Conservation (phyloP, 2,113 vertebrate genomes). For the Sceloporus tristichus region DNA sequence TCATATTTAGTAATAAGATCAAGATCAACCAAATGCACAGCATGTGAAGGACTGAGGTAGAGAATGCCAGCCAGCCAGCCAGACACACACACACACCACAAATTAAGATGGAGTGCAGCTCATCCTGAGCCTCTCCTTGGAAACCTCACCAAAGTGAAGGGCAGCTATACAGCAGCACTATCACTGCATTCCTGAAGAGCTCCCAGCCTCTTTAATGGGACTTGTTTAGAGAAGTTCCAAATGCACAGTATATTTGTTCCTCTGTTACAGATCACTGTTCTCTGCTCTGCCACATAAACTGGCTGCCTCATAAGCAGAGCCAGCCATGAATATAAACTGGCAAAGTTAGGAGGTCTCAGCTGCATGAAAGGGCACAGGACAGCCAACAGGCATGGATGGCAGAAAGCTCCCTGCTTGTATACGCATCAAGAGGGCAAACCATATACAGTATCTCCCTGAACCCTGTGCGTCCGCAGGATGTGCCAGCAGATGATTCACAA, state of each 20-base stretch:
- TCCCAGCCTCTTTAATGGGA: neutral
- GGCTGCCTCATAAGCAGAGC: neutral
- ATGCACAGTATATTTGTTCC: neutral
- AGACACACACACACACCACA: neutral
- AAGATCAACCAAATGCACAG: neutral
- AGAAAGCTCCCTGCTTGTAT: neutral
- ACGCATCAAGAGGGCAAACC: neutral
- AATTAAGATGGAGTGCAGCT: neutral
- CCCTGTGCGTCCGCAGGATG: too few species aligned
- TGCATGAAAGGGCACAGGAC: neutral
- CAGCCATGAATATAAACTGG: neutral
- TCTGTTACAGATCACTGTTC: neutral
- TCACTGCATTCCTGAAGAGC: neutral
- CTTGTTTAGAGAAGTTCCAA: neutral
- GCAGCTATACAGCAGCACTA: too few species aligned
- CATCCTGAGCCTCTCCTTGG: neutral
- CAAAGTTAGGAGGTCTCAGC: neutral
- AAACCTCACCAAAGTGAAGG: neutral
- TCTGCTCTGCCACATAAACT: neutral
- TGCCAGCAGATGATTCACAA: conserved; percentile 3
- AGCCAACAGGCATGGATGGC: neutral
- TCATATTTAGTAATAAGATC: neutral
- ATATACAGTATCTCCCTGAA: neutral
- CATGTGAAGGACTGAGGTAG: neutral
- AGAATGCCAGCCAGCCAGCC: too few species aligned